Evolutionary conservation across 2,113 vertebrate genomes (phyloP).

Genomic region (Hippocampus mohnikei): DNA sequence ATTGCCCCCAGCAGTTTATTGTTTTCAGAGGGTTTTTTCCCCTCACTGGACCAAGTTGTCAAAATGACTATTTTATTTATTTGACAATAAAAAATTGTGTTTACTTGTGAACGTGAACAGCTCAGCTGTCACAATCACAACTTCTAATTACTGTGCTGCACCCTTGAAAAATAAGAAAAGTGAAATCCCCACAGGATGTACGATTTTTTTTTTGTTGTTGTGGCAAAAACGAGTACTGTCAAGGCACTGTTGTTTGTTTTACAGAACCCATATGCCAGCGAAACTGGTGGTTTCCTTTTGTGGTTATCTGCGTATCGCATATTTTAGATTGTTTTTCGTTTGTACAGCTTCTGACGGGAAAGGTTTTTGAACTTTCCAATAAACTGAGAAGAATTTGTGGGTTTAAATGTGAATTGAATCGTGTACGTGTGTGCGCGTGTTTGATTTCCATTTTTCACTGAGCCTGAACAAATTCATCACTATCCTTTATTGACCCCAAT

Average conservation of each 20-base stretch:
- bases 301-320: slow-evolving; percentile 38
- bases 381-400: not conserved
- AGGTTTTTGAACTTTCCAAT: slow-evolving; percentile 21
- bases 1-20: too few relatives aligned
- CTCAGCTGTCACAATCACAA: too few relatives aligned
- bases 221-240: slow-evolving; percentile 20
- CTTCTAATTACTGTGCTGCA: not conserved
- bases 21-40: too few relatives aligned
- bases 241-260: slow-evolving; percentile 31
- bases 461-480: not conserved
- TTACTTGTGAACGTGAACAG: too few relatives aligned
- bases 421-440: too few relatives aligned
- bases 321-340: slow-evolving; percentile 35
- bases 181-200: slow-evolving; percentile 45
- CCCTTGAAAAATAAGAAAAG: not conserved
- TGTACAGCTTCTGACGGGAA: slow-evolving; percentile 21
- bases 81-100: too few relatives aligned
- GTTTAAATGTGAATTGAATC: slow-evolving; percentile 2
- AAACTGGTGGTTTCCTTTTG: slow-evolving; percentile 22
- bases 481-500: not conserved
- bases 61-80: too few relatives aligned
- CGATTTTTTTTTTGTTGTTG: slow-evolving; percentile 35
- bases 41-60: too few relatives aligned
- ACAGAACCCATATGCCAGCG: slow-evolving; percentile 35
- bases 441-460: not conserved